A percentile compares a stretch with the other conserved stretches of the same genome.
Evolutionary conservation across 1,140 invertebrate genomes (phyloP).

Genomic region (Amphibalanus amphitrite): DNA sequence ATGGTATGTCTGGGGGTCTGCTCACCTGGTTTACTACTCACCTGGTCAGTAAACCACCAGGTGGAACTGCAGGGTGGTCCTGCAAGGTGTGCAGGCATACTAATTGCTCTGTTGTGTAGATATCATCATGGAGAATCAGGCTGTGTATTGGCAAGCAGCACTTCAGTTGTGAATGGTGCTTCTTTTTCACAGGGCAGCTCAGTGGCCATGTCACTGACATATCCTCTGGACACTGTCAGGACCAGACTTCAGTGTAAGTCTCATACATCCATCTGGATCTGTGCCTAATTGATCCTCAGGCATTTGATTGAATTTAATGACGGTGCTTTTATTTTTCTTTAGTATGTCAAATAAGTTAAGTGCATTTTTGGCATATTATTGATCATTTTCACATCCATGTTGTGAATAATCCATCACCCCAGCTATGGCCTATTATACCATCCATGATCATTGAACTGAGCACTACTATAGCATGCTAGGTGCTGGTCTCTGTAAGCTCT

Average conservation of each 20-base stretch:
- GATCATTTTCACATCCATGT: background rate
- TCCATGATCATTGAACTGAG: background rate
- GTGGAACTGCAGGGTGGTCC: too few species aligned
- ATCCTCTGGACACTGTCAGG: constrained; percentile 65
- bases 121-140: too few species aligned
- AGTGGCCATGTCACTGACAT: constrained; percentile 64
- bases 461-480: background rate
- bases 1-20: too few species aligned
- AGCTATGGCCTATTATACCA: background rate
- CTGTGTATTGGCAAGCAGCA: constrained; percentile 6
- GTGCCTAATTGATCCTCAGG: background rate
- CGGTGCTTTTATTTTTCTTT: background rate
- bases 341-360: background rate
- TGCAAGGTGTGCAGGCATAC: too few species aligned
- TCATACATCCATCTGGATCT: background rate
- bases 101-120: constrained; percentile 9
- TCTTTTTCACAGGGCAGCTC: constrained; percentile 57
- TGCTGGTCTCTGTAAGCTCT: too few species aligned
- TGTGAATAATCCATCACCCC: background rate
- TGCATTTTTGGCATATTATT: background rate
- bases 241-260: constrained; percentile 59
- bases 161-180: too few species aligned
- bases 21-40: too few species aligned
- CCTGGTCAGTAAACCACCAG: too few species aligned
- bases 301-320: background rate